Conservation (phyloP, 2,888 invertebrate genomes). For the Pandemis corylana region DNA sequence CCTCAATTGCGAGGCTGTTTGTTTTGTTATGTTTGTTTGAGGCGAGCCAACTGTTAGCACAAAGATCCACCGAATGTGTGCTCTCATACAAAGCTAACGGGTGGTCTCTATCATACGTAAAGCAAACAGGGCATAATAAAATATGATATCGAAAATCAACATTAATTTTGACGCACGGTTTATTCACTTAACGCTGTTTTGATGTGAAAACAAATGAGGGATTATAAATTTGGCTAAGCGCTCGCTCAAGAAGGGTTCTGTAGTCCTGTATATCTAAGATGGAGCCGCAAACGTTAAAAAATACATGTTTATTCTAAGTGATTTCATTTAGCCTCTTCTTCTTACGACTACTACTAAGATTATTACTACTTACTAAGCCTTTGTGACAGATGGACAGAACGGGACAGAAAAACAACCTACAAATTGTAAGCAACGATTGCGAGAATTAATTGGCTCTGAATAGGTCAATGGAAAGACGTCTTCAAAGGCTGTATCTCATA, state of each 20-base stretch:
- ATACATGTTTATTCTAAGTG: no score
- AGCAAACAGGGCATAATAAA: conserved; percentile 77
- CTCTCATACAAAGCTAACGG: conserved; percentile 66
- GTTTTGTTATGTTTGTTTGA: conserved; percentile 75
- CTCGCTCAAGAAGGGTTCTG: neutral
- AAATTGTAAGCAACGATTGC: no score
- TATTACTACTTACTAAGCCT: no score
- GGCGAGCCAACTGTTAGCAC: conserved; percentile 74
- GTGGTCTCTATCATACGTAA: conserved; percentile 83
- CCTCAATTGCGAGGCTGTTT: conserved; percentile 73
- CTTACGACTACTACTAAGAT: no score
- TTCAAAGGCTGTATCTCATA: no score
- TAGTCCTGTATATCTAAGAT: no score
- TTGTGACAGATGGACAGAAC: no score
- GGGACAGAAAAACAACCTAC: no score
- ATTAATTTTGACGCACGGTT: conserved; percentile 61
- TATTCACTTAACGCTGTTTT: conserved; percentile 40
- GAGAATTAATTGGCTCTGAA: no score
- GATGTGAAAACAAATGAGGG: conserved; percentile 13
- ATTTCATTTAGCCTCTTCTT: no score
- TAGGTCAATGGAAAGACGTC: no score
- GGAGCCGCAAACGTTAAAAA: no score
- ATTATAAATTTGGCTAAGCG: neutral
- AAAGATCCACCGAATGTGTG: conserved; percentile 64
- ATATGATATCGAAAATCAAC: conserved; percentile 74